These are phyloP conservation scores for Rhodophaea formosa DNA, from an alignment of 2,888 invertebrate genomes.

Conservation along the genomic window DNA sequence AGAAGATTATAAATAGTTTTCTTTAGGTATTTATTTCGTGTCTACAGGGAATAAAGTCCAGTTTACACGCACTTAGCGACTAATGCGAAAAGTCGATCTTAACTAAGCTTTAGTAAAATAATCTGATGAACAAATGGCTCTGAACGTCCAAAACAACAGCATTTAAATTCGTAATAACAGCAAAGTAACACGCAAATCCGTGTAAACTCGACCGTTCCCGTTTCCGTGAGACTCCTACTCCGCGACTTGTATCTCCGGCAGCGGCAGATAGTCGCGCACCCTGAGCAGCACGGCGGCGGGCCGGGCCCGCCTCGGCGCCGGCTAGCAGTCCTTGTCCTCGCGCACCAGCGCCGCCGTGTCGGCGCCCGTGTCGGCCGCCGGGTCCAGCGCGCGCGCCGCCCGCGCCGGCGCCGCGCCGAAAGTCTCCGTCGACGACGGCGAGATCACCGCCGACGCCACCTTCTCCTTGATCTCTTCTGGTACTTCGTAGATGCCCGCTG, in stretches of 20 bases:
- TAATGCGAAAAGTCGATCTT: too few species aligned
- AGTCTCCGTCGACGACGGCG: constrained; percentile 90
- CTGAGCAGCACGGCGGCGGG: constrained; percentile 22
- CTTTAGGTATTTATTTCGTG: neutral
- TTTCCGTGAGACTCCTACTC: neutral
- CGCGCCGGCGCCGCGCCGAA: constrained; percentile 87
- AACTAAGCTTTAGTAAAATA: too few species aligned
- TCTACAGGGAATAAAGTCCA: neutral
- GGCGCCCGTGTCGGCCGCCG: constrained; percentile 92
- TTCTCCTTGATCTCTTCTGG: constrained; percentile 88
- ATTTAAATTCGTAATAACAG: neutral
- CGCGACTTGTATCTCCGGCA: constrained; percentile 3
- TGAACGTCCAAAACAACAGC: too few species aligned
- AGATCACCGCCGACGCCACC: constrained; percentile 87
- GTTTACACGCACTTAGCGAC: neutral
- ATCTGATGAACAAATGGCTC: too few species aligned
- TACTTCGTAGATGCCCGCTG: constrained; percentile 89
- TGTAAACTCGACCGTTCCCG: neutral
- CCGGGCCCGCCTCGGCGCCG: constrained; percentile 23
- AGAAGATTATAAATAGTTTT: neutral
- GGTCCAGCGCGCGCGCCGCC: constrained; percentile 91
- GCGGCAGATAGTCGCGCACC: neutral
- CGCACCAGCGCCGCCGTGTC: constrained; percentile 95
- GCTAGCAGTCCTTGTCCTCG: constrained; percentile 87
- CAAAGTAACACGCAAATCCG: neutral